These are phyloP conservation scores for Sander vitreus DNA, from an alignment of 2,113 vertebrate genomes.

Conservation along the genomic window DNA sequence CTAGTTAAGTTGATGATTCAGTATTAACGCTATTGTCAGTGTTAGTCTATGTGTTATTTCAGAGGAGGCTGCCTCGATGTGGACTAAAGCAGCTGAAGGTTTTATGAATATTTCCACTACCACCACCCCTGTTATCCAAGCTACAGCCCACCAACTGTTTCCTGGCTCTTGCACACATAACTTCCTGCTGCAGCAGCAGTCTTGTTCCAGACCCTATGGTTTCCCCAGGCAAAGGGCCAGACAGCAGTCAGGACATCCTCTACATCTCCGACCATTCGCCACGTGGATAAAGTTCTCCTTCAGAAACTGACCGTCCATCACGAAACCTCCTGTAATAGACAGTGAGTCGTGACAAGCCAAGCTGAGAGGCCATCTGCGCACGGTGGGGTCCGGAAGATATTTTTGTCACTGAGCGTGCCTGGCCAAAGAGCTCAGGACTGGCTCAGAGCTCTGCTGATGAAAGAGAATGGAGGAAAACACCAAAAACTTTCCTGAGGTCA, in stretches of 20 bases:
- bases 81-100: slow-evolving; percentile 44
- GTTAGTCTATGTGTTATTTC: slow-evolving; percentile 27
- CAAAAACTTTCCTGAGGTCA: slow-evolving; percentile 84
- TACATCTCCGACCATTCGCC: slow-evolving; percentile 45
- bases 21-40: slow-evolving; percentile 28
- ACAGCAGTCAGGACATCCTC: slow-evolving; percentile 76
- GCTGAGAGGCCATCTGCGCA: slow-evolving; percentile 88
- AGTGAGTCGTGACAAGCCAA: slow-evolving; percentile 86
- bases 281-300: slow-evolving; percentile 78
- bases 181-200: slow-evolving; percentile 62
- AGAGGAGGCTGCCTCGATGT: slow-evolving; percentile 25
- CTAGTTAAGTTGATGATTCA: slow-evolving; percentile 30
- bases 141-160: slow-evolving; percentile 51
- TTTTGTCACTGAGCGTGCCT: slow-evolving; percentile 80
- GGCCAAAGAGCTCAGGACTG: slow-evolving; percentile 73
- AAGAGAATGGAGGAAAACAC: slow-evolving; percentile 69
- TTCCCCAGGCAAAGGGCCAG: slow-evolving; percentile 76
- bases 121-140: slow-evolving; percentile 50
- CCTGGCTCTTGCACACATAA: slow-evolving; percentile 60
- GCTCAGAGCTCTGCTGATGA: slow-evolving; percentile 76
- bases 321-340: slow-evolving; percentile 83
- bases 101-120: slow-evolving; percentile 66
- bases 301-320: slow-evolving; percentile 83
- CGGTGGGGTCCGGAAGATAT: slow-evolving; percentile 82
- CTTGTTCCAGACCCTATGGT: slow-evolving; percentile 66